Evolutionary conservation across 2,888 invertebrate genomes (phyloP), one percentile per base, ranked within the genome.

Genomic region (Cheilosia variabilis): DNA sequence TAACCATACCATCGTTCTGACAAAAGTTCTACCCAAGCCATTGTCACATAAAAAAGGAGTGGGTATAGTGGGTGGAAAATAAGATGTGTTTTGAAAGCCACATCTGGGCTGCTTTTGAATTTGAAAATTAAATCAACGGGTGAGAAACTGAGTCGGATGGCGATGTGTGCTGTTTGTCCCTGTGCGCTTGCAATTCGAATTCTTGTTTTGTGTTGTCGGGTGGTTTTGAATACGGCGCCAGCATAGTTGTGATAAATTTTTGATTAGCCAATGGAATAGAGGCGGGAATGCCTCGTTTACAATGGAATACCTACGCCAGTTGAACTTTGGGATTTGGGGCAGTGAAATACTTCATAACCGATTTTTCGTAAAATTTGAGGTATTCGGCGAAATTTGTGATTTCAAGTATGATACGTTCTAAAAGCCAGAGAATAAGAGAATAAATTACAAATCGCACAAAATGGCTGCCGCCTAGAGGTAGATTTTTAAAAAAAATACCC

Each of bases 261-360:
- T 73, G 73, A 80, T 80, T 68, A 73, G 80, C 80, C 62, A 31
- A 62, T 47, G 47, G 45, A 68, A 17, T n/a, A 43, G 4, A 2
- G 43, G 45, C n/a, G 15, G 17, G 17, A n/a, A 45, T n/a, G n/a
- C 45, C 17, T 45, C 2, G 5, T 13, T 13, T 37, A 13, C 37
- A 13, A 37, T 37, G 13, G 13, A 37, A 13, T 37, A 13, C 37
- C 34, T 2, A 34, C 0, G 3, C 10, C 37, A 37, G 34, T 4
- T 13, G 37, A 37, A 37, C 37, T 13, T 37, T 13, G 3, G 37
- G 37, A 37, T 37, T 34, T 10, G 10, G 3, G 10, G 0, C 3
- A 1, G 34, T 2, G 34, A 10, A 10, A 34, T 34, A 10, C 34
- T 34, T 34, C 10, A 10, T 34, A 34, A 34, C 10, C 34, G 10